Evolutionary conservation across 2,113 vertebrate genomes (phyloP), one percentile per base, ranked within the genome.

Genomic region (Rhinolophus sinicus): DNA sequence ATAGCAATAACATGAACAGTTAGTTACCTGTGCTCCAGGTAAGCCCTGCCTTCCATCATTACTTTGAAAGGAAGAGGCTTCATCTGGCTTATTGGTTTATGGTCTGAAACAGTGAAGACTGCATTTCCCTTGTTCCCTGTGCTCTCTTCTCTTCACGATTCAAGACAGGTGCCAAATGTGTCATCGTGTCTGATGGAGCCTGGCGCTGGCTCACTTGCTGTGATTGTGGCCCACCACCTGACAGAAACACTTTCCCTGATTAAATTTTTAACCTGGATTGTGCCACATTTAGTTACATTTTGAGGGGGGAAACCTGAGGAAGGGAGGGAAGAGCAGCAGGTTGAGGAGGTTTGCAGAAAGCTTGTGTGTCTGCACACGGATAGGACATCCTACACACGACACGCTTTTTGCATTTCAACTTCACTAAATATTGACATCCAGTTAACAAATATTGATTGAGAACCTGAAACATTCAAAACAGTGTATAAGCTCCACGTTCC

Each of bases 321-420:
- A 72, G 52, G 76, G 44, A 78, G 35, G 18, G 67, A 21, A 83
- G 80, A 9, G 19, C 4, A 35, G 52, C 8, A 1, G 14, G 5
- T 2, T 4, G 35, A 38, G 60, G 76, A 83, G 24, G 58, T 33
- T 18, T 15, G 22, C 52, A 6, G 69, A 56, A 72, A 11, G 15
- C 60, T 19, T 10, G 24, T 6, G 77, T 13, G 44, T 35, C 60
- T 24, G 60, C 60, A 50, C 3, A 0, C 0, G 2, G 54, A 15
- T 0, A 18, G 47, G 14, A 47, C 44, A 28, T 35, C 10, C 2
- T 0, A 6, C 38, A 11, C 14, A 4, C 0, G 6, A 4, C 0
- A 0, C 2, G 12, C 5, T 62, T 73, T 85, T 54, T 2, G 6
- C 47, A 44, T 50, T 77, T 70, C 15, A 50, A 3, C 33, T 35